phyloP scores from a whole-genome alignment of 1,140 invertebrate genomes.

The Listronotus oregonensis region DNA sequence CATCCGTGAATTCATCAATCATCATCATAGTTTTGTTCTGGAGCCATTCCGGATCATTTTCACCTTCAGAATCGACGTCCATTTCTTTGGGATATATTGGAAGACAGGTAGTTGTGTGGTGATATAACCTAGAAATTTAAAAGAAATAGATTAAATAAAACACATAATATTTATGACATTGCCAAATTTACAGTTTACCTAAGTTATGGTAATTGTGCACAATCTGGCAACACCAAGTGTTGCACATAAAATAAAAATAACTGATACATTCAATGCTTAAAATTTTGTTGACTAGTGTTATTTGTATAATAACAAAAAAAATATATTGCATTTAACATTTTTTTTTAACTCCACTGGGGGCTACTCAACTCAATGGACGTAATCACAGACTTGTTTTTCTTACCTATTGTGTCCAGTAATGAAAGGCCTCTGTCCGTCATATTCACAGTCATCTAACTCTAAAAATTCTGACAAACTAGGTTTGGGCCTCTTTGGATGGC shows the following conservation, averaged over 20 bases:
- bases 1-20: constrained; percentile 98
- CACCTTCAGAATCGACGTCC: constrained; percentile 91
- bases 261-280: too few species aligned
- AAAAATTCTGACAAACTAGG: constrained; percentile 83
- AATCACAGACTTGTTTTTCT: neutral
- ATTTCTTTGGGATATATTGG: constrained; percentile 94
- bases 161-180: too few species aligned
- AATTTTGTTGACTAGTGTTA: too few species aligned
- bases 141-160: too few species aligned
- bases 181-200: too few species aligned
- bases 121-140: constrained; percentile 73
- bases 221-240: too few species aligned
- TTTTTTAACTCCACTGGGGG: too few species aligned
- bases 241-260: too few species aligned
- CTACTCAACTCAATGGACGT: neutral
- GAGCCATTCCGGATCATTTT: constrained; percentile 93
- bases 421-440: constrained; percentile 79
- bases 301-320: too few species aligned
- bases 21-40: constrained; percentile 94
- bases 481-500: constrained; percentile 72
- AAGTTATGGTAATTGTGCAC: too few species aligned
- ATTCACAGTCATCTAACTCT: constrained; percentile 79
- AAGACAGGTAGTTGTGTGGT: constrained; percentile 90
- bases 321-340: too few species aligned
- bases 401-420: constrained; percentile 81